A percentile compares a stretch with the other conserved stretches of the same genome.
Conservation (phyloP, 2,113 vertebrate species). For the Centrocercus urophasianus region DNA sequence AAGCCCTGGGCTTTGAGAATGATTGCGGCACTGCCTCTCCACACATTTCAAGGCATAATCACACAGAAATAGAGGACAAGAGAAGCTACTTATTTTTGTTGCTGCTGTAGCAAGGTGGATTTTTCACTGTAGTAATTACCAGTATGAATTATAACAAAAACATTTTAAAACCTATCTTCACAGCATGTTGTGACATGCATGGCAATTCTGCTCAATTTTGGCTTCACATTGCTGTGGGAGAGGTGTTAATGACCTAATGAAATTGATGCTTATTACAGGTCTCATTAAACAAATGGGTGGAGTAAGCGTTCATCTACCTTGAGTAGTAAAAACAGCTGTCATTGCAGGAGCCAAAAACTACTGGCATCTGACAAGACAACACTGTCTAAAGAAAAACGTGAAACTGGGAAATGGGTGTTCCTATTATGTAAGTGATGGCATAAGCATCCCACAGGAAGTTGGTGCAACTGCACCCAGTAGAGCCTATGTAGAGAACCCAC, state of each 20-base stretch:
- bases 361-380: neutral
- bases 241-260: slow-evolving; percentile 58
- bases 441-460: neutral
- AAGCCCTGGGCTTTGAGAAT: neutral
- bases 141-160: slow-evolving; percentile 21
- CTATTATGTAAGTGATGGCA: neutral
- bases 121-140: neutral
- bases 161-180: neutral
- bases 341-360: neutral
- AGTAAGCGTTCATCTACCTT: slow-evolving; percentile 20
- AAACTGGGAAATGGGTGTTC: slow-evolving; percentile 1
- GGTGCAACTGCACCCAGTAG: no score
- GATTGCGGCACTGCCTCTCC: neutral
- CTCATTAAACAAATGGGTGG: slow-evolving; percentile 58
- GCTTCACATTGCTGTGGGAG: slow-evolving; percentile 4
- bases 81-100: neutral
- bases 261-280: slow-evolving; percentile 49
- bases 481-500: neutral
- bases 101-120: neutral
- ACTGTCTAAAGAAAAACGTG: neutral
- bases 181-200: slow-evolving; percentile 39
- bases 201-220: slow-evolving; percentile 45
- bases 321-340: slow-evolving; percentile 26
- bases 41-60: neutral
- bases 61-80: neutral